These are phyloP conservation scores for Siniperca scherzeri DNA, from an alignment of 2,797 vertebrate genomes.

Conservation along the genomic window DNA sequence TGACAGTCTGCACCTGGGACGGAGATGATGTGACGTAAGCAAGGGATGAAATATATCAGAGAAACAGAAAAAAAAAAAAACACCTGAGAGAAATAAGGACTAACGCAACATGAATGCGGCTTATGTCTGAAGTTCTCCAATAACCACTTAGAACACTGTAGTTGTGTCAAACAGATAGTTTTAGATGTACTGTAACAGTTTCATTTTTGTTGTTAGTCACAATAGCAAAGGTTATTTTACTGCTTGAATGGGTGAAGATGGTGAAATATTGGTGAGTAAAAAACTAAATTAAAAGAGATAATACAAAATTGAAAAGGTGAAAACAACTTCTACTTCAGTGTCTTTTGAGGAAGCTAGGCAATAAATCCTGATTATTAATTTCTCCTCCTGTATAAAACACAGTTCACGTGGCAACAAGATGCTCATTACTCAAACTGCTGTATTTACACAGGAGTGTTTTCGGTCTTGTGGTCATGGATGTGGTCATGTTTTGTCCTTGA, in stretches of 20 bases:
- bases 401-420: background rate
- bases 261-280: background rate
- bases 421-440: background rate
- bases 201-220: background rate
- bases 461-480: background rate
- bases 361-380: background rate
- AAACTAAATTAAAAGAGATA: background rate
- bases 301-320: background rate
- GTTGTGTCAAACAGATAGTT: background rate
- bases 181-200: background rate
- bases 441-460: background rate
- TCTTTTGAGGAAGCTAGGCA: background rate
- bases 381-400: background rate
- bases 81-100: background rate
- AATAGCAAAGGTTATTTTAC: background rate
- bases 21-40: fast-evolving
- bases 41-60: background rate
- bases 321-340: background rate
- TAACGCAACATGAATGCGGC: background rate
- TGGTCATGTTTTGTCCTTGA: background rate
- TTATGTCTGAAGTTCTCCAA: background rate
- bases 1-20: slow-evolving; percentile 70
- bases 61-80: background rate
- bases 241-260: background rate
- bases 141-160: background rate